Conservation (phyloP, 1,140 invertebrate species). For the Mercenaria mercenaria region DNA sequence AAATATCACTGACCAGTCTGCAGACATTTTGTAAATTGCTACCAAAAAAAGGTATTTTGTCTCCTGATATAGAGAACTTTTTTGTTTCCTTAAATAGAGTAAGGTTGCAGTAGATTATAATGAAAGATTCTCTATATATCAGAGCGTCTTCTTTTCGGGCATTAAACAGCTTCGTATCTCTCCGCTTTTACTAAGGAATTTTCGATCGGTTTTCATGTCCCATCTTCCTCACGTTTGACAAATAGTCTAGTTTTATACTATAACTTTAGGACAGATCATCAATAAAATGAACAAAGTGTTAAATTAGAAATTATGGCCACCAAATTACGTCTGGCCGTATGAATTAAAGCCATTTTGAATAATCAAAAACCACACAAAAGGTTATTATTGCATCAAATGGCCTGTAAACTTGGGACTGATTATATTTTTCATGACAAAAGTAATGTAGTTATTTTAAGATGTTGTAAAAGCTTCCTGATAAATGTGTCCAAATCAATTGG, state of each 20-base stretch:
- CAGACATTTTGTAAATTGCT: too few relatives aligned
- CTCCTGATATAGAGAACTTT: too few relatives aligned
- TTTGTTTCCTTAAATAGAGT: too few relatives aligned
- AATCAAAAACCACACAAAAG: constrained; percentile 9
- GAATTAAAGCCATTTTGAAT: constrained; percentile 14
- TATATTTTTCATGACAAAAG: constrained; percentile 16
- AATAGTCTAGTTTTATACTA: constrained; percentile 12
- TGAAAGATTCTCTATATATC: too few relatives aligned
- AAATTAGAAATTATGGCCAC: constrained; percentile 26
- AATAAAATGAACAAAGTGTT: constrained; percentile 38
- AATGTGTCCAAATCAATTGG: not conserved
- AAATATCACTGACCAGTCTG: too few relatives aligned
- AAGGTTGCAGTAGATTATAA: too few relatives aligned
- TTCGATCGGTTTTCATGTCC: not conserved
- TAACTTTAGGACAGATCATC: constrained; percentile 26
- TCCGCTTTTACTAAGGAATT: not conserved
- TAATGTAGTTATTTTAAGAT: not conserved
- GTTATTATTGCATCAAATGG: constrained; percentile 6
- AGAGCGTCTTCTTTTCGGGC: too few relatives aligned
- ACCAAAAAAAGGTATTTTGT: too few relatives aligned
- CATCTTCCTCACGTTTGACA: not conserved
- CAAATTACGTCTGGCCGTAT: constrained; percentile 24
- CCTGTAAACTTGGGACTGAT: not conserved
- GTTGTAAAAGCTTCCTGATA: not conserved
- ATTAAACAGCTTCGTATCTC: too few relatives aligned